A percentile compares a stretch with the other conserved stretches of the same genome.
Evolutionary conservation across 1,140 invertebrate species (phyloP).

Genomic region (Musca vetustissima): DNA sequence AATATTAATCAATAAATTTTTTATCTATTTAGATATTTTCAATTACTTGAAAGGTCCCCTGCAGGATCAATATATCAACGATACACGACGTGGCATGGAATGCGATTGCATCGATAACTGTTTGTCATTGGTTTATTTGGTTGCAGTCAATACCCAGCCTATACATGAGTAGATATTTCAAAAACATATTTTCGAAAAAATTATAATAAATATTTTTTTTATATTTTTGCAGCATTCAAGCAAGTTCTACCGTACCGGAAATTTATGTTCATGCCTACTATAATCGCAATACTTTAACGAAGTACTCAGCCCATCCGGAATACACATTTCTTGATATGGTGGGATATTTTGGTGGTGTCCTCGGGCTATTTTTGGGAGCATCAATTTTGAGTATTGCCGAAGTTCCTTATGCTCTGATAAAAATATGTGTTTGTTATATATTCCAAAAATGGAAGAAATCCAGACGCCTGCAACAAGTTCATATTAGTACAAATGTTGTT

Average conservation of each 20-base stretch:
- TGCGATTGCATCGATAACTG: slow-evolving; percentile 42
- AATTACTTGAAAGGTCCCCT: slow-evolving; percentile 35
- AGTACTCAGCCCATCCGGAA: slow-evolving; percentile 38
- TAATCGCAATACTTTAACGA: slow-evolving; percentile 38
- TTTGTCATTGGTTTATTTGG: slow-evolving; percentile 30
- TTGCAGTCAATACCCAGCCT: slow-evolving; percentile 37
- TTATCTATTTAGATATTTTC: slow-evolving; percentile 33
- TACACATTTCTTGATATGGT: slow-evolving; percentile 37
- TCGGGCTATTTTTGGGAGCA: slow-evolving; percentile 50
- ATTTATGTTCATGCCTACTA: slow-evolving; percentile 40
- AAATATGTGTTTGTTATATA: too few relatives aligned
- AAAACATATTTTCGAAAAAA: too few relatives aligned
- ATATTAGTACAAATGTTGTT: too few relatives aligned
- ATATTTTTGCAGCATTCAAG: background rate
- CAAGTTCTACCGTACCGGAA: background rate
- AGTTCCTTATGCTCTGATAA: slow-evolving; percentile 26
- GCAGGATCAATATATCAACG: slow-evolving; percentile 41
- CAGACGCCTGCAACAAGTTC: too few relatives aligned
- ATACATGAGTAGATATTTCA: slow-evolving; percentile 15
- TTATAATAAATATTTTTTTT: too few relatives aligned
- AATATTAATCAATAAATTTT: too few relatives aligned
- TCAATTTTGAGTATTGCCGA: slow-evolving; percentile 50
- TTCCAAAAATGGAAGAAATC: too few relatives aligned
- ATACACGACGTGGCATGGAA: slow-evolving; percentile 34
- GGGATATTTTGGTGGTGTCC: slow-evolving; percentile 50